phyloP scores from a whole-genome alignment of 2,888 invertebrate genomes.

The Nemotelus nigrinus region DNA sequence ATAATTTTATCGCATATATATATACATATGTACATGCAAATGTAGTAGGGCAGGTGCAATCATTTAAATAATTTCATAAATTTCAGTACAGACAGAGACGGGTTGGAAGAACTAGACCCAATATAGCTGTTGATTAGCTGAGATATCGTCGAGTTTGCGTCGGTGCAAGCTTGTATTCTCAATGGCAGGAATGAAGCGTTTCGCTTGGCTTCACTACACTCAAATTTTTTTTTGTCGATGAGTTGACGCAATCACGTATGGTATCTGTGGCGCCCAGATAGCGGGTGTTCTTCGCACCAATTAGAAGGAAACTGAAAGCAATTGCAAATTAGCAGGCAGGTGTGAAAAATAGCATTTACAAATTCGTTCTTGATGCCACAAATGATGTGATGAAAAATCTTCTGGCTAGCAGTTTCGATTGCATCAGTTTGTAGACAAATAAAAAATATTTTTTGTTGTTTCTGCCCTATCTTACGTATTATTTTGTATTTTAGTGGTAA shows the following conservation, averaged over 20 bases:
- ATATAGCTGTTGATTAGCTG: not conserved
- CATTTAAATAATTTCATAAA: slow-evolving; percentile 23
- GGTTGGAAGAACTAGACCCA: not conserved
- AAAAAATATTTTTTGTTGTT: no score
- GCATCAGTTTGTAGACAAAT: no score
- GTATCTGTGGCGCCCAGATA: slow-evolving; percentile 33
- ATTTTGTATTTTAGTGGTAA: no score
- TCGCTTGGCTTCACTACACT: not conserved
- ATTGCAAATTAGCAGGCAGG: slow-evolving; percentile 40
- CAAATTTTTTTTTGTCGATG: no score
- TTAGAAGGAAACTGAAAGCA: not conserved
- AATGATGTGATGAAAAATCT: no score
- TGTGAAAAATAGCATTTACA: slow-evolving; percentile 28
- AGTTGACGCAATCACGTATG: slow-evolving; percentile 7
- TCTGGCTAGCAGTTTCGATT: no score
- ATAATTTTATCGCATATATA: not conserved
- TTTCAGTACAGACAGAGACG: slow-evolving; percentile 8
- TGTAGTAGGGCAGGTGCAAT: slow-evolving; percentile 41
- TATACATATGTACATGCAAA: not conserved
- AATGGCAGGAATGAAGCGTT: not conserved
- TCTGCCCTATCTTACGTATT: no score
- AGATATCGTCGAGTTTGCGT: slow-evolving; percentile 4
- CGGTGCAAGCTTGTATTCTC: not conserved
- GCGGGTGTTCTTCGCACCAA: slow-evolving; percentile 40
- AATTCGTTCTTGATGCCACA: not conserved